Evolutionary conservation across 2,113 vertebrate species (phyloP), one percentile per base, ranked within the genome.

Genomic region (Myotis yumanensis): DNA sequence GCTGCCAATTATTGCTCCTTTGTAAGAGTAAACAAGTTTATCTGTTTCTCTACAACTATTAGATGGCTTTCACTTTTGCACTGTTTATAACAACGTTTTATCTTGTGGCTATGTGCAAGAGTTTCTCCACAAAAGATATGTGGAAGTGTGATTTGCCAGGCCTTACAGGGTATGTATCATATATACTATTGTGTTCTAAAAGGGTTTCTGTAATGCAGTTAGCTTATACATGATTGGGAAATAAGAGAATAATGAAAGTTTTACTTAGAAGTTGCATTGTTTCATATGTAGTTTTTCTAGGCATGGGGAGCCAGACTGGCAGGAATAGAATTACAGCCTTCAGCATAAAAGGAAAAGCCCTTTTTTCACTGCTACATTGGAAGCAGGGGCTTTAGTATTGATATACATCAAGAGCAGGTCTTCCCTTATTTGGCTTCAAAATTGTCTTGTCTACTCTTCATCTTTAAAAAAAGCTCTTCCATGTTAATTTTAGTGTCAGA

Each of bases 81-180:
- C 7, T 90, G 20, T 91, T 73, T 35, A 18, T 68, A 48, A 71
- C 17, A 93, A 16, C 77, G 30, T 54, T 37, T 1, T 17, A 3
- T 83, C 22, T 88, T 73, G 28, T 77, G 73, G 52, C 43, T 76
- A 2, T 51, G 5, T 80, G 32, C 76, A 64, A 82, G 25, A 86
- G 48, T 92, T 90, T 90, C 54, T 95, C 25, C 32, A 59, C 18
- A 68, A n/a, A 95, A 86, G 43, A 89, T 37, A 73, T 22, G 22
- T 4, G 51, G 14, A 89, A 92, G 14, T 76, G 11, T 73, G 51
- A 84, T 66, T 84, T 84, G 46, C 52, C 75, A 10, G 30, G 37
- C 76, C 4, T 75, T 86, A 86, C 14, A 20, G 35, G 79, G 0
- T 79, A 25, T 59, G 22, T 68, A 57, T 43, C 84, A 12, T 75